Evolutionary conservation across 2,888 invertebrate genomes (phyloP).

Genomic region (Ophioninae sp.): DNA sequence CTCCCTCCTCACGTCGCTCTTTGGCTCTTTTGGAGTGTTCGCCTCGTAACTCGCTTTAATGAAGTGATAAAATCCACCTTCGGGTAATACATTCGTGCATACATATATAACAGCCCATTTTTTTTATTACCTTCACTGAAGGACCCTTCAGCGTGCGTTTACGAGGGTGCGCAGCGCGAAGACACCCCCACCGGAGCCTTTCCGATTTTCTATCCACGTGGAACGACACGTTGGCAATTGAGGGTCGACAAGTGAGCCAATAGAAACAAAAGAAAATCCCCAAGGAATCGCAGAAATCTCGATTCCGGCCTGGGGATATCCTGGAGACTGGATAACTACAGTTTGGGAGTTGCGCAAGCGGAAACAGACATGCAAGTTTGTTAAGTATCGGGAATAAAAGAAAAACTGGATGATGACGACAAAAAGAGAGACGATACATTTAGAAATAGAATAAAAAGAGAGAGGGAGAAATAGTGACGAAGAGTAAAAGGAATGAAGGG

Average conservation of each 20-base stretch:
- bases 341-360: too few relatives aligned
- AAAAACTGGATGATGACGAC: too few relatives aligned
- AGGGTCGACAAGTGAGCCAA: not conserved
- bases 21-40: constrained; percentile 18
- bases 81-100: constrained; percentile 27
- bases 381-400: too few relatives aligned
- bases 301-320: not conserved
- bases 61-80: constrained; percentile 59
- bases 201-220: too few relatives aligned
- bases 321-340: not conserved
- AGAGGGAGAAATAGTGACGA: constrained; percentile 22
- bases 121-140: constrained; percentile 43
- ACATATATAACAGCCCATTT: constrained; percentile 35
- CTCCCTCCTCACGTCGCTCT: not conserved
- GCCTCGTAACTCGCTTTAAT: constrained; percentile 55
- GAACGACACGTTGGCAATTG: not conserved
- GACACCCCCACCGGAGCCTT: too few relatives aligned
- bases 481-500: not conserved
- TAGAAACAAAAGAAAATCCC: not conserved
- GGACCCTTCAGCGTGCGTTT: constrained; percentile 7
- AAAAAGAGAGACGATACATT: too few relatives aligned
- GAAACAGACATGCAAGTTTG: too few relatives aligned
- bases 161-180: constrained; percentile 14
- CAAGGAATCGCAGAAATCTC: not conserved
- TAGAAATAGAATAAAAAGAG: not conserved